Evolutionary conservation across 92 coral and sea anemone genomes (phyloP).

Genomic region (Muricea muricata): DNA sequence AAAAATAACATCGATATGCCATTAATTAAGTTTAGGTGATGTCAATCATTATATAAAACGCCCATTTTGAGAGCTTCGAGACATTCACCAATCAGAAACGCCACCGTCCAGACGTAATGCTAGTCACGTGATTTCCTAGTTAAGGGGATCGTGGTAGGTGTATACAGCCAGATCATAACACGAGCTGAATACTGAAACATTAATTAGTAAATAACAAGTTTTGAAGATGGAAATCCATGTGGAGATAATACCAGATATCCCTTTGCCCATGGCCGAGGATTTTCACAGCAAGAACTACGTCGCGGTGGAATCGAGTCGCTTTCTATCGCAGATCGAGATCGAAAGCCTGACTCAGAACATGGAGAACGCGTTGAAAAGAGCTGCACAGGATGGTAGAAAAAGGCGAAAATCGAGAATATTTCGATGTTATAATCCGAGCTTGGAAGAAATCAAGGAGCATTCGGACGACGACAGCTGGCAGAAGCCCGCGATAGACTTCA

Average conservation of each 20-base stretch:
- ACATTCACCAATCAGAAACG: constrained; percentile 16
- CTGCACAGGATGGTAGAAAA: background rate
- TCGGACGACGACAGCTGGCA: background rate
- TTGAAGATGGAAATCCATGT: constrained; percentile 12
- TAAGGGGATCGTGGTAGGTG: constrained; percentile 11
- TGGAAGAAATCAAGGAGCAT: constrained; percentile 41
- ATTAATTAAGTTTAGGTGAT: too few relatives aligned
- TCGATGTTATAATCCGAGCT: constrained; percentile 35
- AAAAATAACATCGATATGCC: constrained; percentile 1
- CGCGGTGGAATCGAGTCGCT: background rate
- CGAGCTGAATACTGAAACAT: background rate
- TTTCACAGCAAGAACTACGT: constrained; percentile 12
- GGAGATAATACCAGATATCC: constrained; percentile 4
- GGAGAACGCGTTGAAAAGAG: constrained; percentile 31
- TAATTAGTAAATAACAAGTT: background rate
- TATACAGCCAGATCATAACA: constrained; percentile 1
- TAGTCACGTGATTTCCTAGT: constrained; percentile 13
- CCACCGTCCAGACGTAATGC: constrained; percentile 33
- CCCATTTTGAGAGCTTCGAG: background rate
- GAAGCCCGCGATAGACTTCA: background rate
- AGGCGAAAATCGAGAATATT: background rate
- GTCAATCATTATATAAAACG: background rate
- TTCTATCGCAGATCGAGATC: constrained; percentile 20
- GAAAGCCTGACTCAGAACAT: constrained; percentile 27
- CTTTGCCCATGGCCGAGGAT: constrained; percentile 40